phyloP scores from a whole-genome alignment of 2,888 invertebrate genomes.

The Eumacrocentrus americanus region DNA sequence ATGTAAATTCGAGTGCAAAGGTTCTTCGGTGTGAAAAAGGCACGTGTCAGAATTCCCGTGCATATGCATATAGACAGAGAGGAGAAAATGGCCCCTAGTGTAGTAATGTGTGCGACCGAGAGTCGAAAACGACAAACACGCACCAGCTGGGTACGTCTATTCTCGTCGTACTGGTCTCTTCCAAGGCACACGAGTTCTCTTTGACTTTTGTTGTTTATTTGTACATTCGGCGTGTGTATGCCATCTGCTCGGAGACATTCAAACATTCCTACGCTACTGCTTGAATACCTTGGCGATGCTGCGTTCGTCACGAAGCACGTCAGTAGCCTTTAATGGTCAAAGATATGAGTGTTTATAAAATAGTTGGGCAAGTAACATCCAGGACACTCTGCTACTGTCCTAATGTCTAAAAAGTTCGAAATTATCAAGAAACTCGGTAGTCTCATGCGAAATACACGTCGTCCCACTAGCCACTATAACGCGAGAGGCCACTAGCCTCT shows the following conservation, averaged over 20 bases:
- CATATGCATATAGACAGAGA: background rate
- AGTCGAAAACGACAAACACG: conserved; percentile 23
- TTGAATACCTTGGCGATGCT: conserved; percentile 1
- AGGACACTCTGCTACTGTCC: background rate
- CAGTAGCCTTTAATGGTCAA: no score
- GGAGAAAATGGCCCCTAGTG: conserved; percentile 3
- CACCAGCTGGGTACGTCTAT: conserved; percentile 3
- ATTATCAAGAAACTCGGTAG: no score
- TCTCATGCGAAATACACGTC: no score
- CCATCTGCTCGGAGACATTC: conserved; percentile 21
- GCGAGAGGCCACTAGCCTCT: no score
- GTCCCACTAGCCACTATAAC: no score
- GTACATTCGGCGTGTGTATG: conserved; percentile 7
- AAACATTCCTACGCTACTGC: background rate
- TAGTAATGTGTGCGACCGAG: conserved; percentile 20
- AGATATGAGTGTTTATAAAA: no score
- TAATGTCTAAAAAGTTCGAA: no score
- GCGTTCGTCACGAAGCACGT: no score
- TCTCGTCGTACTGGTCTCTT: conserved; percentile 16
- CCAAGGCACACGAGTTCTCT: conserved; percentile 28
- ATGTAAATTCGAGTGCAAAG: conserved; percentile 6
- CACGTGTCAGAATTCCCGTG: conserved; percentile 15
- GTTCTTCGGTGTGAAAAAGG: background rate
- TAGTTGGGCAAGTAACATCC: background rate
- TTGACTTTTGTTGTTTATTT: conserved; percentile 1